Evolutionary conservation across 2,113 vertebrate genomes (phyloP), one percentile per base, ranked within the genome.

Genomic region (Anseranas semipalmata): DNA sequence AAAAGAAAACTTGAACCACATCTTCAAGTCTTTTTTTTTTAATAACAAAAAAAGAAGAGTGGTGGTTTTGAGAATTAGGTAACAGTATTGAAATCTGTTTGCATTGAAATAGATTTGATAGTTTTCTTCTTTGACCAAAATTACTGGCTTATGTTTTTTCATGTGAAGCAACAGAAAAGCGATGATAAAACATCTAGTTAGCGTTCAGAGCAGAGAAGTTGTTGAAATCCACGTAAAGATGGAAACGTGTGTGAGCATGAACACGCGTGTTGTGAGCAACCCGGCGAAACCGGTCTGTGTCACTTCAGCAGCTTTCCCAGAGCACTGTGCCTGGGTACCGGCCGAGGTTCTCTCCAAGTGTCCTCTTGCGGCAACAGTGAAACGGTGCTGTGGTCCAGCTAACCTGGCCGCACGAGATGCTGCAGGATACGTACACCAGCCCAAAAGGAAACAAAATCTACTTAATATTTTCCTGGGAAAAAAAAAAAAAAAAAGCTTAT

Each of bases 311-410:
- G 71, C 58, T 70, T 62, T 81, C 59, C 73, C 43, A 19, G 5
- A 10, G 1, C 4, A 12, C 0, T 16, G 1, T 12, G 13, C 15
- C n/a, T 52, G 50, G 65, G 71, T 22, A 37, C 45, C 17, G 4
- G 75, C 72, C n/a, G 25, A 74, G 75, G 28, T 37, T 81, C 63
- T 56, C 22, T 85, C 66, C 73, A 52, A 66, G 59, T 0, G 2
- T 58, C n/a, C 33, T 2, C 0, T 63, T 15, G n/a, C 77, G 78
- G 33, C 89, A n/a, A 27, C 43, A 19, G 43, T 0, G 25, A 37
- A 22, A 46, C 43, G 14, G 27, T 19, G 30, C 55, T 16, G 7
- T 22, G 25, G 30, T n/a, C 55, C 50, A 43, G 59, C 14, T 52
- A 80, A 84, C 25, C 37, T 59, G 16, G 4, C 14, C 32, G 27